Evolutionary conservation across 2,113 vertebrate species (phyloP).

Genomic region (Pseudonaja textilis): DNA sequence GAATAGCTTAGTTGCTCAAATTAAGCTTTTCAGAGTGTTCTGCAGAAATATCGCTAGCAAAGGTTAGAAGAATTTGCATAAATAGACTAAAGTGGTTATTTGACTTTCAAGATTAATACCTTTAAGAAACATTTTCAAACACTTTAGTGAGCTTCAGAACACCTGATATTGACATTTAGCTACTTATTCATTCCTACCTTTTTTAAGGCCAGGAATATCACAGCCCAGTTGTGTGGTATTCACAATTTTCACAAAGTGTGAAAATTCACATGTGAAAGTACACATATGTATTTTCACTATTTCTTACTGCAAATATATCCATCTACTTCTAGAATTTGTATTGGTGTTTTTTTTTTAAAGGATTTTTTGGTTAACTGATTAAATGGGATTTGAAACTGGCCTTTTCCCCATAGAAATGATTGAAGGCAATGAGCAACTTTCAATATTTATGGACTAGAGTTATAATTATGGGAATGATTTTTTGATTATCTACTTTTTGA

Average conservation of each 20-base stretch:
- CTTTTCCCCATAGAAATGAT: not conserved
- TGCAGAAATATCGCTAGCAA: slow-evolving; percentile 26
- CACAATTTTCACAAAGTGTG: not conserved
- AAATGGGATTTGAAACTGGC: not conserved
- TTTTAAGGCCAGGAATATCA: not conserved
- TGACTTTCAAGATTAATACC: slow-evolving; percentile 35
- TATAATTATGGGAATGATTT: not conserved
- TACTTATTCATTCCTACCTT: not conserved
- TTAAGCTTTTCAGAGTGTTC: slow-evolving; percentile 26
- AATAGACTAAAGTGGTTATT: slow-evolving; percentile 25
- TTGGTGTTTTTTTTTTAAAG: not conserved
- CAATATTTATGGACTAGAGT: not conserved
- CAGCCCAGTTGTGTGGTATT: not conserved
- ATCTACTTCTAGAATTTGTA: not conserved
- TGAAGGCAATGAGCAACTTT: not conserved
- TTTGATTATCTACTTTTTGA: not conserved
- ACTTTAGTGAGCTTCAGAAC: not conserved
- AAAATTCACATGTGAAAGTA: not conserved
- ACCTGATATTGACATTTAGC: not conserved
- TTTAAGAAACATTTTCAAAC: slow-evolving; percentile 9
- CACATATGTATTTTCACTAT: not conserved
- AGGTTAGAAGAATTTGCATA: slow-evolving; percentile 42
- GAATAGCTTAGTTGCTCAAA: slow-evolving; percentile 21
- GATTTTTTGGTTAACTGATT: not conserved
- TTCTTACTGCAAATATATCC: not conserved